These are phyloP conservation scores for Polydrusus tereticollis DNA, from an alignment of 2,888 invertebrate species.

Conservation along the genomic window DNA sequence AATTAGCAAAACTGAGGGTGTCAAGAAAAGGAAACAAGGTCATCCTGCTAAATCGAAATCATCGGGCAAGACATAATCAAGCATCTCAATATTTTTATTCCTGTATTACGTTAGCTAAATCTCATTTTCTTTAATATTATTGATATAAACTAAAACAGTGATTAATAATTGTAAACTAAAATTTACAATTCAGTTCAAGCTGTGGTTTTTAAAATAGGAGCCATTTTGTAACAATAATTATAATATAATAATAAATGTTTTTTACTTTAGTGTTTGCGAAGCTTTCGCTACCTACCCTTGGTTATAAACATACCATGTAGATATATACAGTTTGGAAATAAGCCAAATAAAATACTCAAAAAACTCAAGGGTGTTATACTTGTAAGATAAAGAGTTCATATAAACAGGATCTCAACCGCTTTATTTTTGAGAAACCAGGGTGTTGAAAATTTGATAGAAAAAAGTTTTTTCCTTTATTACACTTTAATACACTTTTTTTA, in stretches of 20 bases:
- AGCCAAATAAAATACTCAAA: too few species aligned
- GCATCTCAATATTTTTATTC: neutral
- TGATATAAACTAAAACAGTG: neutral
- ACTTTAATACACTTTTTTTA: too few species aligned
- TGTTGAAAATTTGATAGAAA: too few species aligned
- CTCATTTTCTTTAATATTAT: neutral
- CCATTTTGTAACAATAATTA: conserved; percentile 37
- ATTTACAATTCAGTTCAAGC: neutral
- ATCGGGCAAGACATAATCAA: conserved; percentile 14
- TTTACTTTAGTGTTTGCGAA: conserved; percentile 26
- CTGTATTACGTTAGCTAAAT: neutral
- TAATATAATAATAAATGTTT: conserved; percentile 27
- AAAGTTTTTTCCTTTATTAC: too few species aligned
- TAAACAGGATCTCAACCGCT: too few species aligned
- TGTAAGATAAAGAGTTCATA: too few species aligned
- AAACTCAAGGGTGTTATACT: too few species aligned
- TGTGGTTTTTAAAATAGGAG: conserved; percentile 5
- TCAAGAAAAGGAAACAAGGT: neutral
- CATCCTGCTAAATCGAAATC: conserved; percentile 17
- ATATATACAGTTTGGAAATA: neutral
- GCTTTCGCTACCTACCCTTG: conserved; percentile 19
- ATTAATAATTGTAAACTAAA: conserved; percentile 3
- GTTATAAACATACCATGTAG: conserved; percentile 3
- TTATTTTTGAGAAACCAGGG: too few species aligned
- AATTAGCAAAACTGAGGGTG: neutral